phyloP scores from a whole-genome alignment of 2,113 vertebrate species.

The Malurus cyaneus region DNA sequence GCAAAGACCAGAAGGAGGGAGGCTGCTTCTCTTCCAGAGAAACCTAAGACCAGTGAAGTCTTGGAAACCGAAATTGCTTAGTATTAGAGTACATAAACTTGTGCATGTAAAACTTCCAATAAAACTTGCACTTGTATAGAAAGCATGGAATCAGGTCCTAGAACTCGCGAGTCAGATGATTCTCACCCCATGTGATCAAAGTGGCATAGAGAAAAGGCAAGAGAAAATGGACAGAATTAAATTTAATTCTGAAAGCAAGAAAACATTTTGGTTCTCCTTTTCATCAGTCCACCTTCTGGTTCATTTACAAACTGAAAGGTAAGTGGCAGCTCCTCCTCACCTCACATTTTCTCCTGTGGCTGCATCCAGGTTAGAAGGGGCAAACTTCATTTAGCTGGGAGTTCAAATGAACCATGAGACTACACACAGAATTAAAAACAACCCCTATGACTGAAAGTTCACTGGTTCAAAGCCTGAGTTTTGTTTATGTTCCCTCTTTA shows the following conservation, averaged over 20 bases:
- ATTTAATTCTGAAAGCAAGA: neutral
- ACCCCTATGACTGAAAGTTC: neutral
- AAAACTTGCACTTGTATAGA: neutral
- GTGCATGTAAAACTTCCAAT: neutral
- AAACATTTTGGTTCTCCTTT: neutral
- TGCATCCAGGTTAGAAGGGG: neutral
- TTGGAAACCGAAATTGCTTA: neutral
- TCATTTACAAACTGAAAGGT: neutral
- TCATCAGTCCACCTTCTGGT: neutral
- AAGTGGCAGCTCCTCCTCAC: neutral
- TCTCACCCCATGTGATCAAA: neutral
- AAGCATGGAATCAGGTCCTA: neutral
- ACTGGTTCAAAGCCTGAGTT: neutral
- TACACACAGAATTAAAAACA: neutral
- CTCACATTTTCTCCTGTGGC: neutral
- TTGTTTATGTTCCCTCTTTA: neutral
- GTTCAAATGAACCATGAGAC: slow-evolving; percentile 2
- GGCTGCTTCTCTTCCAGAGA: neutral
- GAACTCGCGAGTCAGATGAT: neutral
- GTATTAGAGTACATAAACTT: neutral
- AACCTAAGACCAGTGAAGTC: neutral
- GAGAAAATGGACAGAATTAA: neutral
- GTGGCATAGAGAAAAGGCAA: neutral
- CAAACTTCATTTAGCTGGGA: neutral
- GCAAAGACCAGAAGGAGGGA: neutral